A percentile compares a stretch with the other conserved stretches of the same genome.
These are phyloP conservation scores for Pagrus major DNA, from an alignment of 2,113 vertebrate genomes.

Conservation along the genomic window DNA sequence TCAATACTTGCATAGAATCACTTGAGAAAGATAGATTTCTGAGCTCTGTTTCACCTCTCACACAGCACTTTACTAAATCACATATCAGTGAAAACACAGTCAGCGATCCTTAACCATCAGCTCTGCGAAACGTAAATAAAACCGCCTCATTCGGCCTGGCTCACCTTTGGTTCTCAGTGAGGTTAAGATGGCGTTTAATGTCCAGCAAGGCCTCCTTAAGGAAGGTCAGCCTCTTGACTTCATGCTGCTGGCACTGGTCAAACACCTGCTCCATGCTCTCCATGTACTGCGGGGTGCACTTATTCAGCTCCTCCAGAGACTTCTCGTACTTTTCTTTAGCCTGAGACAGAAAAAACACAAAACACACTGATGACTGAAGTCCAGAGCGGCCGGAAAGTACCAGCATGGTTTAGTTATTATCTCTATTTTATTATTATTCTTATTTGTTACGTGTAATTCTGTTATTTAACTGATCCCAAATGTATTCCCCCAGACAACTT, in stretches of 20 bases:
- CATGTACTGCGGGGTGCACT: conserved; percentile 94
- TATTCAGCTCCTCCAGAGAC: conserved; percentile 94
- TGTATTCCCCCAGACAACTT: accelerated
- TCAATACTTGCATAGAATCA: background rate
- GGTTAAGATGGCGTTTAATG: conserved; percentile 97
- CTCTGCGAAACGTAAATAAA: background rate
- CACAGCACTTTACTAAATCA: too few relatives aligned
- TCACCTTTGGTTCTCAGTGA: conserved; percentile 95
- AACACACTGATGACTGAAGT: background rate
- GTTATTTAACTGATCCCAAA: background rate
- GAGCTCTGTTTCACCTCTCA: background rate
- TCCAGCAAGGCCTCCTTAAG: conserved; percentile 97
- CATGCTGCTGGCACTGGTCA: conserved; percentile 98
- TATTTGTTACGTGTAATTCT: background rate
- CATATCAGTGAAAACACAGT: background rate
- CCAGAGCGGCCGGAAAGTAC: background rate
- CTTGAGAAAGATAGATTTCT: too few relatives aligned
- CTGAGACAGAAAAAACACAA: conserved; percentile 74
- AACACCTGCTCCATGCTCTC: conserved; percentile 99
- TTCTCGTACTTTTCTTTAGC: conserved; percentile 98
- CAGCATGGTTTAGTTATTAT: background rate
- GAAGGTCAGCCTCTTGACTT: conserved; percentile 96
- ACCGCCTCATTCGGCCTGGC: conserved; percentile 8
- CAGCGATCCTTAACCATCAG: background rate
- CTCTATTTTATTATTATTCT: background rate